phyloP scores from a whole-genome alignment of 2,113 vertebrate genomes.

The Empidonax alnorum region DNA sequence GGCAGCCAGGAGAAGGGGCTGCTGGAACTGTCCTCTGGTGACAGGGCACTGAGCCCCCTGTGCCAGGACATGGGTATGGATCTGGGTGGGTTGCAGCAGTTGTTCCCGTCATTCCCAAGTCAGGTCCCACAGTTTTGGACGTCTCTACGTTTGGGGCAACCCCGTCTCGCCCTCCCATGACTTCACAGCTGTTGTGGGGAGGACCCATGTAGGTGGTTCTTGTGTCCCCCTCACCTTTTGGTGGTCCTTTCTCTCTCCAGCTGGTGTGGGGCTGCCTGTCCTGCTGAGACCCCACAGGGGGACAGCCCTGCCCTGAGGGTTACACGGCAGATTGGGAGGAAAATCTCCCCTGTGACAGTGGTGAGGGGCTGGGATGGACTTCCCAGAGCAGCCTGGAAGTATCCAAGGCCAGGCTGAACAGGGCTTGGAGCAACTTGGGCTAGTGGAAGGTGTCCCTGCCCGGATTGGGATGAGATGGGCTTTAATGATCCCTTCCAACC shows the following conservation, averaged over 20 bases:
- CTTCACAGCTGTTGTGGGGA: neutral
- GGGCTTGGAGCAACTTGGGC: neutral
- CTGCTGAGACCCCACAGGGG: neutral
- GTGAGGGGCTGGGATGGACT: neutral
- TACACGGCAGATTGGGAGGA: neutral
- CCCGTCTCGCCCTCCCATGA: rapidly evolving
- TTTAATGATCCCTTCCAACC: neutral
- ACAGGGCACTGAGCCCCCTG: neutral
- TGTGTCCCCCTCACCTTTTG: neutral
- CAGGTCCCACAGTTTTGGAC: neutral
- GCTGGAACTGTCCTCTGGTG: neutral
- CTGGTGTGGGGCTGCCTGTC: neutral
- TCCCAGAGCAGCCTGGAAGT: neutral
- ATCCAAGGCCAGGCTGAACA: neutral
- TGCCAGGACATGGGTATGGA: neutral
- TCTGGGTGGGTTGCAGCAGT: neutral
- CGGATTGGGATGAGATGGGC: rapidly evolving
- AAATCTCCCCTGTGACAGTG: neutral
- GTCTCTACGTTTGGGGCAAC: rapidly evolving
- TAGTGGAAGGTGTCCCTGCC: neutral
- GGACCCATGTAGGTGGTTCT: rapidly evolving
- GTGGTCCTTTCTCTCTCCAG: neutral
- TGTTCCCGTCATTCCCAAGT: neutral
- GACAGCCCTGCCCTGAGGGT: neutral
- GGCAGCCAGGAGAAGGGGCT: neutral